These are phyloP conservation scores for Oikopleura dioica DNA, from an alignment of 23 tunicate species.

Conservation along the genomic window DNA sequence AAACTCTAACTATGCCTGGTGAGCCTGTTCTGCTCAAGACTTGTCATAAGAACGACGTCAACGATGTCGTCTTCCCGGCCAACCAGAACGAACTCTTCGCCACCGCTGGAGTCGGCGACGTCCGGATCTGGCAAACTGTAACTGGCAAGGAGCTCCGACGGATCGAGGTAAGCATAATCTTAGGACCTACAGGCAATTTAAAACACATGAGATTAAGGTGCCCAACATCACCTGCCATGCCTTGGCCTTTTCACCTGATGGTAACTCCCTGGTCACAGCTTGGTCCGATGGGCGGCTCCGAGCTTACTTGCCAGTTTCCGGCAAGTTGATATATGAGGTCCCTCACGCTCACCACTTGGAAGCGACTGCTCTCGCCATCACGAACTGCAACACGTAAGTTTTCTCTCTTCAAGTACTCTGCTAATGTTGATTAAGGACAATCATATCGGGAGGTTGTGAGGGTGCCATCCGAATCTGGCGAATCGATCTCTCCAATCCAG, in stretches of 20 bases:
- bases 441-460: neutral
- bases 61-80: conserved; percentile 58
- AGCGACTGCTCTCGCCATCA: conserved; percentile 56
- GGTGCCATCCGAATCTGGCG: neutral
- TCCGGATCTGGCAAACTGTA: conserved; percentile 61
- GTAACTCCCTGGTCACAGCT: conserved; percentile 45
- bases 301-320: conserved; percentile 50
- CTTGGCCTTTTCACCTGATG: conserved; percentile 53
- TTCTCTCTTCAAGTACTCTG: no score
- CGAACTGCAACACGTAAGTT: conserved; percentile 10
- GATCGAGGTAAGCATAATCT: no score
- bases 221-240: conserved; percentile 78
- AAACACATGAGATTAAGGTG: no score
- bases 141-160: conserved; percentile 55
- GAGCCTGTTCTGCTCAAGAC: conserved; percentile 35
- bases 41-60: conserved; percentile 42
- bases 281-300: conserved; percentile 93
- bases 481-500: neutral
- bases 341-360: conserved; percentile 57
- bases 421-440: no score
- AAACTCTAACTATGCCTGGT: neutral
- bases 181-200: no score
- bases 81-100: conserved; percentile 42
- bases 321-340: conserved; percentile 40
- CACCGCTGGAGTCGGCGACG: conserved; percentile 49